Percentiles rank a stretch among this genome's conserved stretches.
These are phyloP conservation scores for Leucophora obtusa DNA, from an alignment of 2,888 invertebrate species.

Conservation along the genomic window DNA sequence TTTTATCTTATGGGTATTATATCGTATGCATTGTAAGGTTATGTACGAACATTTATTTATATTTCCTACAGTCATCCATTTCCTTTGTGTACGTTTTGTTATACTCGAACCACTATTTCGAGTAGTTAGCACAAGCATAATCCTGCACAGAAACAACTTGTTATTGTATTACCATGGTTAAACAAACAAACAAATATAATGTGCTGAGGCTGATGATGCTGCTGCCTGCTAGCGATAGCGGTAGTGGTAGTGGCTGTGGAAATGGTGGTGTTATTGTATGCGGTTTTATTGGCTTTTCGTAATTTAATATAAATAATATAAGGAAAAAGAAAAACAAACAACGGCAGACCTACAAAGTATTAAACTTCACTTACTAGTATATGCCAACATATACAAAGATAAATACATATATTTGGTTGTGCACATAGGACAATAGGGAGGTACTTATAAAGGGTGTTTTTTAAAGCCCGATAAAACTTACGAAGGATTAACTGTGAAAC, in stretches of 20 bases:
- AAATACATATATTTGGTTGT: neutral
- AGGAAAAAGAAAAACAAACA: neutral
- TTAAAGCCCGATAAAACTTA: too few relatives aligned
- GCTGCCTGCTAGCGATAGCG: neutral
- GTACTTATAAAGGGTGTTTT: too few relatives aligned
- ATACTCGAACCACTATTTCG: neutral
- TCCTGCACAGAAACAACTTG: neutral
- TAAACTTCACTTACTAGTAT: conserved; percentile 5
- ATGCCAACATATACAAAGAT: neutral
- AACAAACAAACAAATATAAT: neutral
- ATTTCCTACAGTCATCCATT: conserved; percentile 11
- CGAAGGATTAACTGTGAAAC: too few relatives aligned
- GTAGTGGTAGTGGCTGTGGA: neutral
- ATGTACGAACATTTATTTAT: conserved; percentile 3
- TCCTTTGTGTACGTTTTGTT: conserved; percentile 19
- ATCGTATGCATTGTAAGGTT: conserved; percentile 21
- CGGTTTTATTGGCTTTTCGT: conserved; percentile 17
- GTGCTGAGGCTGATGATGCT: neutral
- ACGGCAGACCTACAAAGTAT: neutral
- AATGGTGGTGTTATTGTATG: conserved; percentile 4
- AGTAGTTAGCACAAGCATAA: neutral
- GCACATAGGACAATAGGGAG: too few relatives aligned
- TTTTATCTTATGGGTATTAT: conserved; percentile 18
- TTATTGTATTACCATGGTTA: neutral
- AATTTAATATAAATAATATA: conserved; percentile 12